Conservation (phyloP, 2,113 vertebrate genomes). For the Tragulus kanchil region DNA sequence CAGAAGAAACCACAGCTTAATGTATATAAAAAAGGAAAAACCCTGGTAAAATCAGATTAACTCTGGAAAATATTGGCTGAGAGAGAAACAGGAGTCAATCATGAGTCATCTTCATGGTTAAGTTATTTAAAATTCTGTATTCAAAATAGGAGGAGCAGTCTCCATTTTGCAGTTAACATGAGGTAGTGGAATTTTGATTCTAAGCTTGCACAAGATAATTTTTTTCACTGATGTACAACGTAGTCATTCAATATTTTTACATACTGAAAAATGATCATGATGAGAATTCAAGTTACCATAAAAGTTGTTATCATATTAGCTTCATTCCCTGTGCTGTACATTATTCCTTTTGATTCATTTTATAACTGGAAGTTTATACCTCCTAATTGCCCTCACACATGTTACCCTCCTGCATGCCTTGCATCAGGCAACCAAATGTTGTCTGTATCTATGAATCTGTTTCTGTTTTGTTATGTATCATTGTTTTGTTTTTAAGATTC, state of each 20-base stretch:
- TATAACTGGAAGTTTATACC: neutral
- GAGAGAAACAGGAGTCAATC: neutral
- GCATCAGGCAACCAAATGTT: neutral
- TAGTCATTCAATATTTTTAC: neutral
- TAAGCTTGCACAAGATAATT: neutral
- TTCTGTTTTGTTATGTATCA: neutral
- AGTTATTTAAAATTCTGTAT: conserved; percentile 48
- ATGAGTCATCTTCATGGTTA: neutral
- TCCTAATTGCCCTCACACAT: neutral
- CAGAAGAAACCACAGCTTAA: neutral
- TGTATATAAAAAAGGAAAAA: neutral
- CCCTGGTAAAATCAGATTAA: neutral
- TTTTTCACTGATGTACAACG: neutral
- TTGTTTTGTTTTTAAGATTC: neutral
- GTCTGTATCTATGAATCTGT: neutral
- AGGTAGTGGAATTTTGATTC: neutral
- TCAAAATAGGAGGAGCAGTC: neutral
- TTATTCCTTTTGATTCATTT: neutral
- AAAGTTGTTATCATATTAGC: neutral
- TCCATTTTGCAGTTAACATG: neutral
- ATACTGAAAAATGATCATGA: neutral
- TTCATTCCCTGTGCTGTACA: neutral
- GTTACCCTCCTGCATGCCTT: neutral
- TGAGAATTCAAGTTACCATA: neutral
- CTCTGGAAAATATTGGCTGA: neutral